phyloP scores from a whole-genome alignment of 1,140 invertebrate species.

The Sinonovacula constricta region DNA sequence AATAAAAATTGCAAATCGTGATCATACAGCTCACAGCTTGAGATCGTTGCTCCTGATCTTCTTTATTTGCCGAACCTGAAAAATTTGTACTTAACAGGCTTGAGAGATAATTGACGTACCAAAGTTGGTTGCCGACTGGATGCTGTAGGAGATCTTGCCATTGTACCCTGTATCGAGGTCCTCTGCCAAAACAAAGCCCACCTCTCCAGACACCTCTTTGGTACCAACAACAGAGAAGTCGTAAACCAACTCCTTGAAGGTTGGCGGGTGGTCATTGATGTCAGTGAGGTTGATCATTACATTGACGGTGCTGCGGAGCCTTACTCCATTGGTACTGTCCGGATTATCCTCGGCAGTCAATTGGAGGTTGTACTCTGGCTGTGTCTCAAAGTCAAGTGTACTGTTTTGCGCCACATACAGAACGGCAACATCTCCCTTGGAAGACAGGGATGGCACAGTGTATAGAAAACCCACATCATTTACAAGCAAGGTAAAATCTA shows the following conservation, averaged over 20 bases:
- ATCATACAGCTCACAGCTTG: no score
- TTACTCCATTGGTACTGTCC: background rate
- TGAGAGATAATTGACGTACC: no score
- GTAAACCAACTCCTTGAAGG: slow-evolving; percentile 18
- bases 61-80: no score
- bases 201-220: slow-evolving; percentile 19
- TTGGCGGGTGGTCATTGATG: slow-evolving; percentile 29
- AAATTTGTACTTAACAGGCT: no score
- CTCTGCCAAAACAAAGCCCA: slow-evolving; percentile 49
- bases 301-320: background rate
- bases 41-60: no score
- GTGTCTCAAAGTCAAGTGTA: slow-evolving; percentile 58
- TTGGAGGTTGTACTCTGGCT: slow-evolving; percentile 46
- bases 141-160: slow-evolving; percentile 46
- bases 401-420: slow-evolving; percentile 19
- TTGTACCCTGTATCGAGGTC: slow-evolving; percentile 60
- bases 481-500: no score
- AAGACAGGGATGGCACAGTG: no score
- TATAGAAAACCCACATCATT: no score
- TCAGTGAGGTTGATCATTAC: slow-evolving; percentile 24
- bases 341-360: slow-evolving; percentile 57
- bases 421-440: slow-evolving; percentile 5
- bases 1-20: no score
- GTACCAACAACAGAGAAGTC: slow-evolving; percentile 31
- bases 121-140: background rate